Evolutionary conservation across 2,113 vertebrate genomes (phyloP), one percentile per base, ranked within the genome.

Genomic region (Caloenas nicobarica): DNA sequence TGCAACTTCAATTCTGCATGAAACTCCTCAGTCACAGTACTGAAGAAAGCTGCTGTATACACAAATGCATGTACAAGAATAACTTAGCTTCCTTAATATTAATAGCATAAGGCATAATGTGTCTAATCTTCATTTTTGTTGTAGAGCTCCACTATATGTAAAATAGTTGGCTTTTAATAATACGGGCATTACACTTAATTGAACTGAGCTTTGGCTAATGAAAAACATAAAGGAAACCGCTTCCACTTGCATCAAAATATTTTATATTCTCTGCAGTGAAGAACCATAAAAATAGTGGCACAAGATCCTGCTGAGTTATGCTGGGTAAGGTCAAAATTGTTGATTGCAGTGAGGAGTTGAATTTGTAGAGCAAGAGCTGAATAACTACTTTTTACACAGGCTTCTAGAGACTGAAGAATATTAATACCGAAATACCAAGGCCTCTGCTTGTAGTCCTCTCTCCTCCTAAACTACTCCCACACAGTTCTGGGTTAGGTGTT

Each of bases 181-280:
- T 42, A 10, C 26, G 53, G 44, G 22, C 26, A 29, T 90, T 93
- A 25, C 16, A 18, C 61, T 92, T 92, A 90, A 81, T 48, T 86
- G 38, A 79, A 76, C 60, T 82, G 70, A 83, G 71, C 23, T 93
- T 88, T 76, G 57, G n/a, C 46, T 96, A 69, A 87, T 89, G 83
- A 85, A 73, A 69, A 81, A 25, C 29, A 15, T 71, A 68, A 81
- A 77, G 44, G 54, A 74, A 90, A 91, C 24, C 29, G 48, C 64
- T 62, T 83, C 2, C 13, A 76, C 19, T 88, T 19, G 21, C 9
- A 61, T 84, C 50, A 66, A 74, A 93, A 86, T 78, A 70, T 66
- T 76, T 88, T 1, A 73, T 83, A 50, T 66, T 84, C 85, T 81
- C 61, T 77, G 48, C 69, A 81, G 1, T 73, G 78, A 73, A 60